Conservation (phyloP, 2,888 invertebrate genomes). For the Ectemnius lituratus region DNA sequence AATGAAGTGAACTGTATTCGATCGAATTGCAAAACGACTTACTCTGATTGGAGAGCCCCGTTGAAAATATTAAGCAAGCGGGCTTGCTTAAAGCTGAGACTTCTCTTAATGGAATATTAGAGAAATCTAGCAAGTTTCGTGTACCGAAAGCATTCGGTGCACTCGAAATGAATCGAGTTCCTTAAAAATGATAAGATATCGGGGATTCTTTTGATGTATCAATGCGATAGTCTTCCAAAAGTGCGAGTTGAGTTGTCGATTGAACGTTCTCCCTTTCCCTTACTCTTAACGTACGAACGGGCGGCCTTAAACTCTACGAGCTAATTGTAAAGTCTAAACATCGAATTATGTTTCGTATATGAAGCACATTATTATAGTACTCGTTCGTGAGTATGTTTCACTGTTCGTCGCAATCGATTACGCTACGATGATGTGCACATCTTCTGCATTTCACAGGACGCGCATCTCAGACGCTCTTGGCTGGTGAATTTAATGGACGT, state of each 20-base stretch:
- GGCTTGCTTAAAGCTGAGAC: slow-evolving; percentile 9
- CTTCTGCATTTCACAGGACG: no score
- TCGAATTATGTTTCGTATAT: slow-evolving; percentile 57
- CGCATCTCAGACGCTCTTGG: background rate
- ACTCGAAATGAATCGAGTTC: background rate
- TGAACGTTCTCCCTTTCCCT: background rate
- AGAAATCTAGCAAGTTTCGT: background rate
- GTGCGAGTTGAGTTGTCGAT: slow-evolving; percentile 13
- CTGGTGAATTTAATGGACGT: background rate
- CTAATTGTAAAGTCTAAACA: slow-evolving; percentile 39
- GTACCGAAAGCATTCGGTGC: background rate
- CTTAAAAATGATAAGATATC: slow-evolving; percentile 9
- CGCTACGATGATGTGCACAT: background rate
- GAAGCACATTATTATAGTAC: slow-evolving; percentile 53
- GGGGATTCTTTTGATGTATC: slow-evolving; percentile 22
- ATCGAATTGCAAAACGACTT: slow-evolving; percentile 5
- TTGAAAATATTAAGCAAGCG: background rate
- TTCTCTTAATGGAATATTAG: background rate
- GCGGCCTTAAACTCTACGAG: slow-evolving; percentile 38
- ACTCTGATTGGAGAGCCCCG: background rate
- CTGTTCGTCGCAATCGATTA: slow-evolving; percentile 14
- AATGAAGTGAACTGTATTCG: slow-evolving; percentile 16
- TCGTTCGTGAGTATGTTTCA: slow-evolving; percentile 46
- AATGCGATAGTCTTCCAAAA: slow-evolving; percentile 17
- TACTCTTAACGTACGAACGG: slow-evolving; percentile 24